Evolutionary conservation across 2,888 invertebrate genomes (phyloP).

Genomic region (Lepidochrysops patricia): DNA sequence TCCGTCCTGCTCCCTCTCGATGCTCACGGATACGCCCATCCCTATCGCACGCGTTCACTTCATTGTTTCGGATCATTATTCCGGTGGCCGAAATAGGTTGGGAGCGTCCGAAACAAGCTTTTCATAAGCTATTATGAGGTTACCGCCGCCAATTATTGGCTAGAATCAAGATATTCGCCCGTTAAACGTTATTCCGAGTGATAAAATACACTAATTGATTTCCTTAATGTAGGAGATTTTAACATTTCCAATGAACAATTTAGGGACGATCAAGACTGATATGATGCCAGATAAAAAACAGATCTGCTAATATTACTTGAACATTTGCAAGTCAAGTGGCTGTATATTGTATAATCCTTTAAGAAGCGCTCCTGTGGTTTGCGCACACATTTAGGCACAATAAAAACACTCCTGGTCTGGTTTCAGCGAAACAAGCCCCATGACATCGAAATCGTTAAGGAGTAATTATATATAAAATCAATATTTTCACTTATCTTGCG

Average conservation of each 20-base stretch:
- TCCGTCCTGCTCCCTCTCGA: slow-evolving; percentile 52
- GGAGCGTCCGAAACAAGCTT: slow-evolving; percentile 66
- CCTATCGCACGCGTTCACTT: slow-evolving; percentile 58
- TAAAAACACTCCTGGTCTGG: too few species aligned
- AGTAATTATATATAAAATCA: background rate
- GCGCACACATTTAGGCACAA: too few species aligned
- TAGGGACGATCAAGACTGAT: background rate
- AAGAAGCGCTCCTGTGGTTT: too few species aligned
- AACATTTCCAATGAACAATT: background rate
- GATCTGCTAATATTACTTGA: too few species aligned
- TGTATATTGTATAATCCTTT: too few species aligned
- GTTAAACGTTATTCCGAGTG: background rate
- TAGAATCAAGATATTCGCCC: background rate
- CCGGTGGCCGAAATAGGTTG: slow-evolving; percentile 67
- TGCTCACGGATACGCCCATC: slow-evolving; percentile 51
- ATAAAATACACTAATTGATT: background rate
- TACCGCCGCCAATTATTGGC: slow-evolving; percentile 47
- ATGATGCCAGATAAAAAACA: background rate
- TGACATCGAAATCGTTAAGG: too few species aligned
- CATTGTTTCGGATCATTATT: slow-evolving; percentile 67
- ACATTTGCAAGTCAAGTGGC: background rate
- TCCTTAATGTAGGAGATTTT: background rate
- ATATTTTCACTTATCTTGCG: background rate
- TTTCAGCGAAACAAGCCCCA: too few species aligned
- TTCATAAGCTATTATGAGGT: slow-evolving; percentile 65